A percentile compares a stretch with the other conserved stretches of the same genome.
These are phyloP conservation scores for Canis aureus DNA, from an alignment of 2,113 vertebrate species.

Conservation along the genomic window DNA sequence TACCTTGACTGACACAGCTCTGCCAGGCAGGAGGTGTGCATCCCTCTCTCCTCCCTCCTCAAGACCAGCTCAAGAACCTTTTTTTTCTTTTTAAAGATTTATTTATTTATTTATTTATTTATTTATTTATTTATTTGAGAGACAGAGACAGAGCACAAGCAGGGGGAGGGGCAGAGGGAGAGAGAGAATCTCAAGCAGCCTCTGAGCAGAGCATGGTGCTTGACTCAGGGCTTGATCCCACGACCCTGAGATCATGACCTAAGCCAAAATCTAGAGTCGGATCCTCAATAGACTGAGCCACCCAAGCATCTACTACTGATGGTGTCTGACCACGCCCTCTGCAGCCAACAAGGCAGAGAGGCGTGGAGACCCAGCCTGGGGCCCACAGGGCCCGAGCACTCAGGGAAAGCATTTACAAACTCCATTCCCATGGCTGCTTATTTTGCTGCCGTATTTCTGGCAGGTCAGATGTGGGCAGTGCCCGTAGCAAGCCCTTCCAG, in stretches of 20 bases:
- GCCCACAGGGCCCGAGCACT: background rate
- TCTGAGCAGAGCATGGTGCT: background rate
- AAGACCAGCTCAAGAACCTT: background rate
- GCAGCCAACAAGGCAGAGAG: background rate
- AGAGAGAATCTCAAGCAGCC: background rate
- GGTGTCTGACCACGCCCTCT: fast-evolving
- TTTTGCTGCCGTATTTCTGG: background rate
- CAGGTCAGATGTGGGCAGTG: background rate
- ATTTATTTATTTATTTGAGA: background rate
- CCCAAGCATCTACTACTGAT: background rate
- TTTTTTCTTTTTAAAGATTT: background rate
- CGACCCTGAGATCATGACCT: background rate
- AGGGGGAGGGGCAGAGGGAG: background rate
- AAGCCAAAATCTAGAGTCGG: background rate
- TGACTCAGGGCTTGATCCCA: too few species aligned
- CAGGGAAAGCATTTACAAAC: too few species aligned
- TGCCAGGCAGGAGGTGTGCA: background rate
- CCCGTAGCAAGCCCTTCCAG: background rate
- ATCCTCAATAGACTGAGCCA: background rate
- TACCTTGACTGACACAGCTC: background rate
- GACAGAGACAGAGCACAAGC: background rate
- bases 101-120: background rate
- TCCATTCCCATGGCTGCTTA: background rate
- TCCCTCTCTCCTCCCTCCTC: background rate
- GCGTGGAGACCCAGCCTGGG: background rate